Base-by-base conservation (phyloP, 2,797 vertebrate genomes). In the Tachyglossus aculeatus region DNA sequence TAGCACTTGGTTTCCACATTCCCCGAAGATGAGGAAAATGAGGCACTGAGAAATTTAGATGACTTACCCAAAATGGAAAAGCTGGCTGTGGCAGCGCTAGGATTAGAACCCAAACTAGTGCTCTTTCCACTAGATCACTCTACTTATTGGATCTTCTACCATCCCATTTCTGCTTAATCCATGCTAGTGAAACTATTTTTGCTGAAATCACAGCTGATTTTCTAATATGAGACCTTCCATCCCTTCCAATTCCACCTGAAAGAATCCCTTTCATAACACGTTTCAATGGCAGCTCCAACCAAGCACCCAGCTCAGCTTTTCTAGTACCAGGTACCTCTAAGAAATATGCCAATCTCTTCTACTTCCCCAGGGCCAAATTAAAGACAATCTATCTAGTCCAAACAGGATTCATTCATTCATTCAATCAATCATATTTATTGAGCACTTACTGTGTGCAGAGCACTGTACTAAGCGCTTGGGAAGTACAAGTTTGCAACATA, bases 61-160 rank as follows among this genome's bases (percentile, higher is more conserved):
- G 14, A 27, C 22, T 25, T n/a, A 16, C 18, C 13, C 24, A 27
- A 47, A 19, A 25, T 18, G 44, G 47, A 9, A 12, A 2, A 47
- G 44, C 7, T 18, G 6, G 29, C 11, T 21, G 29, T 29, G 25
- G 14, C 25, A 29, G 44, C 25, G 25, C 15, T 2, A 15, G 7
- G 14, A 3, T 29, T 47, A 22, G 29, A 9, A 18, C 24, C 25
- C 15, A 29, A 5, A 47, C 19, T 24, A 29, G 14, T 18, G 25
- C 6, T 16, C 25, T 47, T 27, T 5, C 16, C 9, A 29, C 29
- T 14, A 45, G 15, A 19, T 7, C 5, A n/a, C n/a, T n/a, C n/a
- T n/a, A n/a, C n/a, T n/a, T 7, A 24, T 22, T 7, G 5, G 0
- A 2, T 58, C 38, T 29, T 12, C 9, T 6, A 2, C 0, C 2